Evolutionary conservation across 2,888 invertebrate species (phyloP).

Genomic region (Mimachlamys varia): DNA sequence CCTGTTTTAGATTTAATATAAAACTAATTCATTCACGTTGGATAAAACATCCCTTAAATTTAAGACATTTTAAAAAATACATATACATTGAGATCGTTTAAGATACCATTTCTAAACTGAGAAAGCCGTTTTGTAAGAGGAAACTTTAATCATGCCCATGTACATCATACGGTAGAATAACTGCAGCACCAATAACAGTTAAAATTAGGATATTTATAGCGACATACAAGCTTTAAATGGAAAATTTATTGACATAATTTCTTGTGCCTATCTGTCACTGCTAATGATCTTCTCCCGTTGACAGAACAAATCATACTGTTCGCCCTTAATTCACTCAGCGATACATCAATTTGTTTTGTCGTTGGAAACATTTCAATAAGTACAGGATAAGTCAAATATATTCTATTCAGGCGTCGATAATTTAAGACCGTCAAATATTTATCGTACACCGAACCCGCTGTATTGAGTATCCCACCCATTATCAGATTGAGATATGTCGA

Average conservation of each 20-base stretch:
- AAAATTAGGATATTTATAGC: background rate
- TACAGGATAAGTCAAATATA: background rate
- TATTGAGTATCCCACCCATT: background rate
- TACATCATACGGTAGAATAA: background rate
- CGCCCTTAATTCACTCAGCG: constrained; percentile 13
- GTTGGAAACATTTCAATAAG: background rate
- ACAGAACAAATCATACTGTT: constrained; percentile 5
- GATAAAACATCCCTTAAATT: background rate
- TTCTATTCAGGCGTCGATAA: background rate
- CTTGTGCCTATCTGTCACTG: background rate
- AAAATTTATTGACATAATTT: background rate
- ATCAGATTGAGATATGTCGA: background rate
- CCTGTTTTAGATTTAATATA: background rate
- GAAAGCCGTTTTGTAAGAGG: background rate
- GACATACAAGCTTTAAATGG: background rate
- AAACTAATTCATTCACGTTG: background rate
- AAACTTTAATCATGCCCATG: background rate
- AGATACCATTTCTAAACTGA: background rate
- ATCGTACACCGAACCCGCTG: background rate
- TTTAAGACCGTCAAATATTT: background rate
- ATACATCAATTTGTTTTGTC: constrained; percentile 18
- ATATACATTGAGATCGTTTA: background rate
- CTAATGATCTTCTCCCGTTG: background rate
- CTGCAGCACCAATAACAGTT: background rate
- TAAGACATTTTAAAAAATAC: background rate